Evolutionary conservation across 2,113 vertebrate species (phyloP).

Genomic region (Prinia subflava): DNA sequence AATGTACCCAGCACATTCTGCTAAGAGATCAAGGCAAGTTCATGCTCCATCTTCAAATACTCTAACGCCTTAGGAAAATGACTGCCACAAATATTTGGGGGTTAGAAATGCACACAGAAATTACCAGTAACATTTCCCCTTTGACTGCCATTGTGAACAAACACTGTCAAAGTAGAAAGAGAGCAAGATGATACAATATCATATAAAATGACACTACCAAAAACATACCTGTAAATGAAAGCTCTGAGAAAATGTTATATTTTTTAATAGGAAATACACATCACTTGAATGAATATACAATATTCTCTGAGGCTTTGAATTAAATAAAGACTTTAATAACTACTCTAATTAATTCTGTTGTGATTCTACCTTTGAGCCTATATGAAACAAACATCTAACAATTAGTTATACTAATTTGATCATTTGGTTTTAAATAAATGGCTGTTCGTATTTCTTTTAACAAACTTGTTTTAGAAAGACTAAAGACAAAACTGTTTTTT

Average conservation of each 20-base stretch:
- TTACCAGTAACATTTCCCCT: constrained; percentile 42
- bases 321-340: constrained; percentile 70
- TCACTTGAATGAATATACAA: constrained; percentile 45
- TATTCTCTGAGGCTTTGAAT: constrained; percentile 56
- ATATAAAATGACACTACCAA: neutral
- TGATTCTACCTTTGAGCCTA: constrained; percentile 69
- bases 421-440: constrained; percentile 43
- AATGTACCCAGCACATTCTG: neutral
- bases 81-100: constrained; percentile 34
- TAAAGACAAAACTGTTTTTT: constrained; percentile 35
- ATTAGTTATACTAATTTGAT: constrained; percentile 55
- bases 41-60: neutral
- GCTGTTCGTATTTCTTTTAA: constrained; percentile 33
- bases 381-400: constrained; percentile 67
- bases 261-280: constrained; percentile 19
- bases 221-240: constrained; percentile 33
- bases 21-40: constrained; percentile 24
- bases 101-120: constrained; percentile 28
- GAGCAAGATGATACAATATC: neutral
- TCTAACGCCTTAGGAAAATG: neutral
- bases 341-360: constrained; percentile 68
- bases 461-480: constrained; percentile 38
- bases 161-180: constrained; percentile 17
- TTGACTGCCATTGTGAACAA: constrained; percentile 48
- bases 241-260: neutral